Base-by-base conservation (phyloP, 2,113 vertebrate species). In the Chaetodon auriga region DNA sequence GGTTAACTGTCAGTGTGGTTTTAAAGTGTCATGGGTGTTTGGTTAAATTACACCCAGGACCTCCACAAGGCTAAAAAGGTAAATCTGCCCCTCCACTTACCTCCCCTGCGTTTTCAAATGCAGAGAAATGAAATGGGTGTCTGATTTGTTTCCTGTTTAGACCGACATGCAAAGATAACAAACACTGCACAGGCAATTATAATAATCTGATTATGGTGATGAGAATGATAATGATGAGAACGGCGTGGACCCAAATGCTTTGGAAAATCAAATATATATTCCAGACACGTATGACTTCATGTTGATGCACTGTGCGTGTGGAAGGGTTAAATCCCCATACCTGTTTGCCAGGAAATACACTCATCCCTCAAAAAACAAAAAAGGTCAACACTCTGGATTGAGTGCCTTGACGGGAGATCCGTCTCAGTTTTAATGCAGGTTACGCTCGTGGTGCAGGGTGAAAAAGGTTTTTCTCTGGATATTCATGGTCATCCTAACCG, bases 121-220 rank as follows among this genome's bases (percentile, higher is more conserved):
- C 78, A 21, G 68, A 13, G 51, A 69, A 57, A 65, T 53, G 51
- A 57, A 53, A 78, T 58, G 49, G 66, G 51, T 36, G 2, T 76
- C 83, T 83, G 77, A 82, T 85, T 38, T 36, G 72, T 73, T 87
- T 90, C 87, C 89, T 84, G 80, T 83, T 89, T 74, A 69, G 62
- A 75, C 75, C 58, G 19, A 66, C 74, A 85, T 60, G 70, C 68
- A 60, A 41, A 81, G 87, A 89, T 87, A 88, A 92, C 83, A 90
- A 89, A 80, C 76, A 43, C 62, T 49, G 85, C 78, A 80, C 74
- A 38, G 66, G 81, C 86, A 90, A 86, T 91, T 91, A 89, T 74
- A 80, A 83, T 87, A 89, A 93, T 90, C 65, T 83, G 85, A 88
- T 93, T 87, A 90, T 35, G 63, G 54, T 57, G 86, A 88, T 70